Base-by-base conservation (phyloP, 1,140 invertebrate species). In the Drosophila azteca region DNA sequence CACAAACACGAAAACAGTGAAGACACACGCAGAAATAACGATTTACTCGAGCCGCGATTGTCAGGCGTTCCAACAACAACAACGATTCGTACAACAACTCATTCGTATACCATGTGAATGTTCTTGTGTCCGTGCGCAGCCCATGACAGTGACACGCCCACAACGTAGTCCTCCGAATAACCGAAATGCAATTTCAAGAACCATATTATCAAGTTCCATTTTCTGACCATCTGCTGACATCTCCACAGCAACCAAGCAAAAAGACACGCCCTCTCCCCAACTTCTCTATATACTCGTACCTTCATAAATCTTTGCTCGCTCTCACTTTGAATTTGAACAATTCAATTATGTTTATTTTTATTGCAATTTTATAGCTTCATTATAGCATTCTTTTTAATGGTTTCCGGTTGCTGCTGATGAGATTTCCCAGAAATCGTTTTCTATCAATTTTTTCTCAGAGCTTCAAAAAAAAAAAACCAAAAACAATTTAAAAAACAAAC, bases 341-440 rank as follows among this genome's bases (percentile, higher is more conserved):
- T 52, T 58, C 61, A 65, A 65, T 58, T 51, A 52, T 72, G 22
- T 75, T 75, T 59, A 66, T 58, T 75, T 75, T 75, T 75, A 75
- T 75, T 75, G 62, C 53, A 58, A 75, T 75, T 66, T 67, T 39
- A 74, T 75, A 59, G 53, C 71, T 74, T 74, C 60, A 71, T 71
- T 71, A 61, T 48, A 50, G 67, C 67, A 69, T 69, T 58, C 43
- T 69, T 58, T 58, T 69, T 69, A 70, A 70, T 70, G 64, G 52
- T 70, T 70, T 69, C 67, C 65, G 67, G 65, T 70, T 70, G 65
- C 66, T 69, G 66, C 44, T 44, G 70, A 53, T 35, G 48, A 57
- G 70, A 22, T 62, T 67, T 52, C 52, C 26, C 29, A 75, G 48
- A 55, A 41, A 69, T 29, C 8, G 8, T 49, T 57, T 69, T 68